These are phyloP conservation scores for Sternarchorhynchus goeldii DNA, from an alignment of 2,797 vertebrate species.

Conservation along the genomic window DNA sequence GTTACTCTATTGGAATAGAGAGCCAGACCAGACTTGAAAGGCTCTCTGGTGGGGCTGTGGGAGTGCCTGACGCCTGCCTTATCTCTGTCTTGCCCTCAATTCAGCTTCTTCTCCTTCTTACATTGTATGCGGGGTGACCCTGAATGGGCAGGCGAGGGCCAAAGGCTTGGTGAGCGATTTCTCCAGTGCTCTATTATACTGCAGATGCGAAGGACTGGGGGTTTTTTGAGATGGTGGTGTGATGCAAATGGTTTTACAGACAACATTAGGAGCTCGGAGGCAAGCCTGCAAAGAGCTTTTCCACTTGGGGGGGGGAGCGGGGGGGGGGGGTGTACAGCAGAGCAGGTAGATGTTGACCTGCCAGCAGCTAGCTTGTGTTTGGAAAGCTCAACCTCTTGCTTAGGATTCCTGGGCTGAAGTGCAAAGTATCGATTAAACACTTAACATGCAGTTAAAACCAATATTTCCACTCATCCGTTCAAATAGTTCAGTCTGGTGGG, in stretches of 20 bases:
- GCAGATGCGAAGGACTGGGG: not conserved
- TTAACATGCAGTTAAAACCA: slow-evolving; percentile 19
- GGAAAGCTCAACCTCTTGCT: slow-evolving; percentile 1
- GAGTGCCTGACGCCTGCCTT: slow-evolving; percentile 17
- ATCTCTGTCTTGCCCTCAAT: not conserved
- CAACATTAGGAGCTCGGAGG: slow-evolving; percentile 6
- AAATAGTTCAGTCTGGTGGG: slow-evolving; percentile 4
- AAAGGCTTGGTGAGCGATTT: not conserved
- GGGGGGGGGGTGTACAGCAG: not conserved
- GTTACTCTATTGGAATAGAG: not conserved
- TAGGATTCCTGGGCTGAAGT: not conserved
- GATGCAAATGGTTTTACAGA: slow-evolving; percentile 22
- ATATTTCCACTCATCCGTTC: slow-evolving; percentile 5
- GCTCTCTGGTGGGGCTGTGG: not conserved
- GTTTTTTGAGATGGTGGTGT: slow-evolving; percentile 23
- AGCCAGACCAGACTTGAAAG: slow-evolving; percentile 25
- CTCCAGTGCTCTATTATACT: not conserved
- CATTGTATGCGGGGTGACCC: slow-evolving; percentile 8
- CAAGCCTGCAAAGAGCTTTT: slow-evolving; percentile 15
- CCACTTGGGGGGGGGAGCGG: no score
- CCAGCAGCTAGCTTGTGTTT: not conserved
- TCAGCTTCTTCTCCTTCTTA: not conserved
- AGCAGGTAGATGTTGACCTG: not conserved
- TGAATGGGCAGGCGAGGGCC: slow-evolving; percentile 3
- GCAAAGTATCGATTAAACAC: slow-evolving; percentile 8